Evolutionary conservation across 2,888 invertebrate species (phyloP).

Genomic region (Lamellibrachia satsuma): DNA sequence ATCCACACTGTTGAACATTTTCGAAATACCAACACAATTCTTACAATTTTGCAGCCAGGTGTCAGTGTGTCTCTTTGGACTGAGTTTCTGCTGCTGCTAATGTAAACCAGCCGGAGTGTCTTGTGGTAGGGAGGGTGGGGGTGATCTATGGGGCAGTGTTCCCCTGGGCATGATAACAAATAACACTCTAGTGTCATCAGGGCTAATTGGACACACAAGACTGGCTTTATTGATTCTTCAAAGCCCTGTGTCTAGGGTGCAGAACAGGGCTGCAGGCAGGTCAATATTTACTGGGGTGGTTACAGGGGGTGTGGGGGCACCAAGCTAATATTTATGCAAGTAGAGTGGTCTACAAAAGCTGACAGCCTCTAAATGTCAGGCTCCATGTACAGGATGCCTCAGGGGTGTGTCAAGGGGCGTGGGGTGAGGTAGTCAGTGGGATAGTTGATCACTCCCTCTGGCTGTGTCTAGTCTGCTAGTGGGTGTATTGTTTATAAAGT

Average conservation of each 20-base stretch:
- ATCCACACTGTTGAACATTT: neutral
- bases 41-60: neutral
- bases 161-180: neutral
- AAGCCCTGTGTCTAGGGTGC: neutral
- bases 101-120: neutral
- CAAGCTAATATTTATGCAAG: conserved; percentile 6
- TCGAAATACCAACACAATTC: neutral
- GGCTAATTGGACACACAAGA: conserved; percentile 11
- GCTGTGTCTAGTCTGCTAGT: neutral
- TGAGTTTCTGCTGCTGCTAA: neutral
- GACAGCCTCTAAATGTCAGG: neutral
- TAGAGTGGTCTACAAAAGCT: neutral
- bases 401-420: neutral
- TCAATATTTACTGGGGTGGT: conserved; percentile 3
- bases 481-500: too few relatives aligned
- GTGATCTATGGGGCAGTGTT: neutral
- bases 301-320: neutral
- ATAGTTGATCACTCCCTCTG: neutral
- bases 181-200: neutral
- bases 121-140: neutral
- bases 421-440: neutral
- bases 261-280: neutral
- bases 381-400: neutral
- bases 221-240: neutral
- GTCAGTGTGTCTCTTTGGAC: neutral